Evolutionary conservation across 2,113 vertebrate genomes (phyloP), one percentile per base, ranked within the genome.

Genomic region (Chascanopsetta lugubris): DNA sequence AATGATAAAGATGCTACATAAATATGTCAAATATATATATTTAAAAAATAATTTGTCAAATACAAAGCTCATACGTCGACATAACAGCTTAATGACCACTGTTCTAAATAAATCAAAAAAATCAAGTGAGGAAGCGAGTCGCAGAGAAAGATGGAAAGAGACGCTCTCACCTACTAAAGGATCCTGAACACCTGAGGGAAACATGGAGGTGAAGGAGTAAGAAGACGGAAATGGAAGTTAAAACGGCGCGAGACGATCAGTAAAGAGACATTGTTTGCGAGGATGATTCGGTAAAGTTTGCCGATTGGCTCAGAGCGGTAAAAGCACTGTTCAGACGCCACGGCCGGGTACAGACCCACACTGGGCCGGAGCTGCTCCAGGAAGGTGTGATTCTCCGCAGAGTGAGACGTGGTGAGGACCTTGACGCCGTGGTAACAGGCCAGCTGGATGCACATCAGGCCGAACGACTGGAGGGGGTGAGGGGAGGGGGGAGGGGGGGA

Each of bases 371-470:
- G 89, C 80, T 94, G 93, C 80, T 98, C 95, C 69, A 99, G 91
- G 79, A 92, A 92, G 9, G 92, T 90, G 69, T 95, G 96, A 65
- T 97, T 90, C 30, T 98, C 91, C 0, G 90, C 88, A 12, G 91
- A 94, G 77, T 87, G 72, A 0, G 94, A 94, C 6, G 96, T 96
- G 8, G 94, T 90, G 67, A 99, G 90, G 34, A 99, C 96, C 80
- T 92, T 96, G 45, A 95, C 94, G 42, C 96, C 96, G 65, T 96
- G 93, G 17, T 97, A 95, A 21, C 93, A 94, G 25, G 97, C 96
- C 78, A 99, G 46, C 88, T 98, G 97, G 85, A 98, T 90, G 2
- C 95, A 92, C 79, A 98, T 92, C n/a, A 94, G 92, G 21, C 97
- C 95, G 0, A 96, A 93, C 0, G 96, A 86, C 97, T 99, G 43